Conservation (phyloP, 2,888 invertebrate species). For the Eurytoma adleriae region DNA sequence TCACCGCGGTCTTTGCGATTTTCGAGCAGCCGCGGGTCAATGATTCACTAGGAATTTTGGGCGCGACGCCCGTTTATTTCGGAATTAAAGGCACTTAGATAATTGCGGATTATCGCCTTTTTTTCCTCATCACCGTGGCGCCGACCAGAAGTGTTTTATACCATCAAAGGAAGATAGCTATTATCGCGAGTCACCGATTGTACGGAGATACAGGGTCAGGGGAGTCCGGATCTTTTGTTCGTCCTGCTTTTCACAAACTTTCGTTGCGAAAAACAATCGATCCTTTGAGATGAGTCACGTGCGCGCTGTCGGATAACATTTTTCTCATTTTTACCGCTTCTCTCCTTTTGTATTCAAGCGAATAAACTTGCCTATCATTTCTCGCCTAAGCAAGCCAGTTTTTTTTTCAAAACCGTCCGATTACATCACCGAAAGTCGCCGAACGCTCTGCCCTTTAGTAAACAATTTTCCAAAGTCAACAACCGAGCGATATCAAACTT, state of each 20-base stretch:
- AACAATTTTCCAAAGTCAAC: neutral
- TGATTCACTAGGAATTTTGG: too few species aligned
- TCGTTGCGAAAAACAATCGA: slow-evolving; percentile 36
- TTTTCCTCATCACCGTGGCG: neutral
- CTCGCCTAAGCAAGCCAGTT: too few species aligned
- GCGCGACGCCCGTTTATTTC: neutral
- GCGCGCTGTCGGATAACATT: slow-evolving; percentile 13
- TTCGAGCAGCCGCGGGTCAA: too few species aligned
- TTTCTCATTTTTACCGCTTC: slow-evolving; percentile 30
- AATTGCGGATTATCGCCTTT: slow-evolving; percentile 32
- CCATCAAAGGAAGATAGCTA: slow-evolving; percentile 35
- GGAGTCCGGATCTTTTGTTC: slow-evolving; percentile 41
- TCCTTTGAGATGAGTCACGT: slow-evolving; percentile 34
- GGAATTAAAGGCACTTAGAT: slow-evolving; percentile 10
- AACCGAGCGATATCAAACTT: neutral
- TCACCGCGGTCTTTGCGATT: too few species aligned
- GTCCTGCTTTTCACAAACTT: slow-evolving; percentile 18
- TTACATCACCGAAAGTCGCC: too few species aligned
- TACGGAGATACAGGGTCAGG: slow-evolving; percentile 9
- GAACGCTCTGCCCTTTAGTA: neutral
- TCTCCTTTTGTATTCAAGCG: neutral
- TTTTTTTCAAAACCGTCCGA: too few species aligned
- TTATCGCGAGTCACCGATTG: slow-evolving; percentile 31
- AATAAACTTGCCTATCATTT: neutral
- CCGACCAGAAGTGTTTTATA: slow-evolving; percentile 38